Evolutionary conservation across 92 coral and sea anemone genomes (phyloP), one percentile per base, ranked within the genome.

Genomic region (Meandrina meandrites): DNA sequence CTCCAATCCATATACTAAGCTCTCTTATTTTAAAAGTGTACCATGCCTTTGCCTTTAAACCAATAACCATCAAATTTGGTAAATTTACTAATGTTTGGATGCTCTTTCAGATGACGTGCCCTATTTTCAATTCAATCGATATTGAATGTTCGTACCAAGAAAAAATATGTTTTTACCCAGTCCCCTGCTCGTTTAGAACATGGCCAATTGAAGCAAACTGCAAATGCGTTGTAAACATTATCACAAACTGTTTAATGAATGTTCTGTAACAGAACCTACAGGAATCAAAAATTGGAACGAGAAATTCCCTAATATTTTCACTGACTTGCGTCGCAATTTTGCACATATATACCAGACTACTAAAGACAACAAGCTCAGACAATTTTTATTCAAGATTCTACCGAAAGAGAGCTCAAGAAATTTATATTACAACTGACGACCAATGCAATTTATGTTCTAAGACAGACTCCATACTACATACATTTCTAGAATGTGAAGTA

Each of bases 341-440:
- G 30, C 54, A 50, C 42, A 75, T 45, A 75, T 75, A 40, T 75
- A 75, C 11, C 79, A 75, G 79, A 75, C 19, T 19, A 37, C 79
- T 42, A 42, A 37, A 18, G 54, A 75, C 32, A 36, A 75, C 36
- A 48, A 77, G 4, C 18, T 31, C 18, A 67, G 74, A 7, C 74
- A 30, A 68, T 68, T 68, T 68, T 30, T 27, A 68, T 68, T 68
- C 24, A 27, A 68, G 8, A 68, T 68, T 17, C 24, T 27, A 68
- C 35, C 37, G 10, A n/a, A 30, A 27, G 13, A 13, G 40, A 68
- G 24, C 74, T 68, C 37, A 68, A 27, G 40, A 68, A 68, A 68
- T 27, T 88, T 80, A 88, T 57, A 53, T 51, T 80, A 27, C 91
- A 36, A 71, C 78, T 76, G 47, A 88, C 18, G 36, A 68, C 42